phyloP scores from a whole-genome alignment of 2,797 vertebrate species.

The Siniperca undulata region DNA sequence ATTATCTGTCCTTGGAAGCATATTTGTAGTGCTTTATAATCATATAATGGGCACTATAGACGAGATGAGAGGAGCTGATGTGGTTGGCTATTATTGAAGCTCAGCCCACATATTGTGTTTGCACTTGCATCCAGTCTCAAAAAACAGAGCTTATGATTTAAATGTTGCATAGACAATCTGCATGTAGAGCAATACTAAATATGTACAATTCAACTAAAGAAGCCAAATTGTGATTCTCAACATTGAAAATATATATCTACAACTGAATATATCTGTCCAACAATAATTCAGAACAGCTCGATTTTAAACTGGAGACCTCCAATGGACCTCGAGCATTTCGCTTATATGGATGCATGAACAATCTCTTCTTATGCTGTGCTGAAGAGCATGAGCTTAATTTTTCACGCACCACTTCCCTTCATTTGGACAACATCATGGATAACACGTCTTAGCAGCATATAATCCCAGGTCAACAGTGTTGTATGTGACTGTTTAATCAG shows the following conservation, averaged over 20 bases:
- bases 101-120: not conserved
- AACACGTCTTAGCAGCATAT: not conserved
- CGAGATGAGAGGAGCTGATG: not conserved
- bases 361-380: not conserved
- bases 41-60: slow-evolving; percentile 3
- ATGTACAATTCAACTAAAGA: not conserved
- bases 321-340: too few relatives aligned
- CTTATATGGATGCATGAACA: too few relatives aligned
- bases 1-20: slow-evolving; percentile 13
- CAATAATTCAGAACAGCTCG: too few relatives aligned
- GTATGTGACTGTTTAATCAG: not conserved
- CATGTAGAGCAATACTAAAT: not conserved
- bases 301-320: too few relatives aligned
- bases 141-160: not conserved
- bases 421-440: slow-evolving; percentile 2
- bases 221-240: not conserved
- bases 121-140: not conserved
- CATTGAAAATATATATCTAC: not conserved
- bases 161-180: too few relatives aligned
- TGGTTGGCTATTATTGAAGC: slow-evolving; percentile 11
- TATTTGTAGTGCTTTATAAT: slow-evolving; percentile 3
- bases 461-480: not conserved
- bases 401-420: not conserved
- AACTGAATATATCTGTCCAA: not conserved
- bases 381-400: not conserved